Evolutionary conservation across 1,140 invertebrate genomes (phyloP), one percentile per base, ranked within the genome.

Genomic region (Whitmania pigra): DNA sequence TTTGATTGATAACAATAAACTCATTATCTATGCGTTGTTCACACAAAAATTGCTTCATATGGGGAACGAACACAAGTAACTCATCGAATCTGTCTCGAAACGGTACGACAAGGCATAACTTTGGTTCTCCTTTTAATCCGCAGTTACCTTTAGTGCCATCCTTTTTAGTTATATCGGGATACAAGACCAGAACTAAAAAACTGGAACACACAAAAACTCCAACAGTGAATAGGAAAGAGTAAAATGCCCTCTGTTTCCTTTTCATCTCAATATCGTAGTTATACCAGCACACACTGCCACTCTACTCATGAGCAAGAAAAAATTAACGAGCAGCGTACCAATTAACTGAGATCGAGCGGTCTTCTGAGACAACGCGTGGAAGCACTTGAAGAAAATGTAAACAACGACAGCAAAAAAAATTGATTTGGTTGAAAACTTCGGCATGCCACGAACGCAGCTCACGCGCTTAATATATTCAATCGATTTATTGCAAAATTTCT

Each of bases 21-120:
- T 90, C 86, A 83, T 95, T 90, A 36, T 87, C 81, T 71, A 97
- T 87, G 73, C 87, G 85, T 83, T 98, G 93, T 69, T 86, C 85
- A 71, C 85, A 85, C 18, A 99, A 83, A 83, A 96, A 99, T 67
- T 85, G 83, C 76, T 89, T 86, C 81, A 99, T 89, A 79, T 96
- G 89, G 36, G 95, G 94, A 40, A 88, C 89, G 85, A 99, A 97
- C 78, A 88, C 86, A 40, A 95, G 77, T 4, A 99, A 84, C 81
- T 99, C 95, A 77, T 97, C 92, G 82, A 96, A 95, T 73, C 96
- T 85, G 81, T 99, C 92, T 79, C 93, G 84, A 83, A 90, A 97
- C 76, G 94, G 94, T 71, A 97, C 90, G 74, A 97, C 83, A 72
- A 97, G 84, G 71, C 57, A 63, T 63, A 63, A 63, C 11, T 63